Conservation (phyloP, 1,140 invertebrate species). For the Venturia canescens region DNA sequence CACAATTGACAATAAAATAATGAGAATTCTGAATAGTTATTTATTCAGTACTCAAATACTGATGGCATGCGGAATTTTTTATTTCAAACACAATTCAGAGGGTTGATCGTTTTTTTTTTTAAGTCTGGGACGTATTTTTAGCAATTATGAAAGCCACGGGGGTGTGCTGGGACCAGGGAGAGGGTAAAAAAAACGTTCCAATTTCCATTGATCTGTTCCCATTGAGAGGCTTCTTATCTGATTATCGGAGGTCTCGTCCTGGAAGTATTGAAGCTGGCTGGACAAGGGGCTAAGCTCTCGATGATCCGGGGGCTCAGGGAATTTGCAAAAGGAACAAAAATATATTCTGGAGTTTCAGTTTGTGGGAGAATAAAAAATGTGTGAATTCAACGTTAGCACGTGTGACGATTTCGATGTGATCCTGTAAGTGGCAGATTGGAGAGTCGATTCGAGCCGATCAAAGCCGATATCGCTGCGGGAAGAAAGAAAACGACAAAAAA, state of each 20-base stretch:
- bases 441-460: conserved; percentile 13
- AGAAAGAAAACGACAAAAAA: not conserved
- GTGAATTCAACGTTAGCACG: not conserved
- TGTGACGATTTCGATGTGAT: conserved; percentile 15
- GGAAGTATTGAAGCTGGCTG: conserved; percentile 69
- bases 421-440: conserved; percentile 16
- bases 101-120: too few relatives aligned
- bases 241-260: conserved; percentile 64
- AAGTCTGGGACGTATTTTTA: too few relatives aligned
- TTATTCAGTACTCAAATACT: too few relatives aligned
- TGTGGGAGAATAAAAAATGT: not conserved
- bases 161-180: too few relatives aligned
- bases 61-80: too few relatives aligned
- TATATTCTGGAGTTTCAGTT: not conserved
- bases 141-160: too few relatives aligned
- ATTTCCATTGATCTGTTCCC: conserved; percentile 41
- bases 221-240: conserved; percentile 68
- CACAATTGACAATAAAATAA: too few relatives aligned
- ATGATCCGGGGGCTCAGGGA: conserved; percentile 34
- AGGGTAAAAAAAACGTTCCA: too few relatives aligned
- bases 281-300: conserved; percentile 36
- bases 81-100: too few relatives aligned
- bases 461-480: not conserved
- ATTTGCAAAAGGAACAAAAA: not conserved
- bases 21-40: too few relatives aligned